Evolutionary conservation across 2,888 invertebrate species (phyloP).

Genomic region (Amphiduros pacificus): DNA sequence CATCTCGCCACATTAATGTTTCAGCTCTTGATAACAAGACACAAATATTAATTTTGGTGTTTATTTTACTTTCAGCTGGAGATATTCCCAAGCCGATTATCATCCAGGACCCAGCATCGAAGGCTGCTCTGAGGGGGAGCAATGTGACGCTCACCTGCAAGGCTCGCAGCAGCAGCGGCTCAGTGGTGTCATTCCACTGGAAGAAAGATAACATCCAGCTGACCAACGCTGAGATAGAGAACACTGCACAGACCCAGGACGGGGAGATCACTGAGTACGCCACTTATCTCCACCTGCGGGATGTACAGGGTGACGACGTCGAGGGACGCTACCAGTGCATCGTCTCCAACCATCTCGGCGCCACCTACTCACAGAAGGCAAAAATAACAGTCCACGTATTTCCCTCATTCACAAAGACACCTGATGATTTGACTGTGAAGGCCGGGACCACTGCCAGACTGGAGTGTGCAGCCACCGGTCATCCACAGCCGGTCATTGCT

Average conservation of each 20-base stretch:
- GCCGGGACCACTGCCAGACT: slow-evolving; percentile 84
- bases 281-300: slow-evolving; percentile 74
- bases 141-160: slow-evolving; percentile 81
- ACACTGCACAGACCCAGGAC: slow-evolving; percentile 22
- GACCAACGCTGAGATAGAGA: slow-evolving; percentile 29
- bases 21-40: no score
- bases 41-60: no score
- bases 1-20: no score
- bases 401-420: slow-evolving; percentile 82
- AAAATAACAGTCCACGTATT: slow-evolving; percentile 84
- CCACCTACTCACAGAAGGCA: slow-evolving; percentile 84
- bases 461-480: slow-evolving; percentile 88
- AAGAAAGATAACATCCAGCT: slow-evolving; percentile 74
- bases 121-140: slow-evolving; percentile 84
- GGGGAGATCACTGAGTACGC: slow-evolving; percentile 43
- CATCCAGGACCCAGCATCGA: slow-evolving; percentile 77
- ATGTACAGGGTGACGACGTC: slow-evolving; percentile 78
- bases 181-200: slow-evolving; percentile 80
- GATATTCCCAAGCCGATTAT: slow-evolving; percentile 86
- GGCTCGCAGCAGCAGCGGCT: slow-evolving; percentile 69
- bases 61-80: slow-evolving; percentile 62
- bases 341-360: slow-evolving; percentile 84
- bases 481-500: slow-evolving; percentile 71
- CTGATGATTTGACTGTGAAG: slow-evolving; percentile 80
- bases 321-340: slow-evolving; percentile 92